phyloP scores from a whole-genome alignment of 2,888 invertebrate species.

The Thymelicus acteon region DNA sequence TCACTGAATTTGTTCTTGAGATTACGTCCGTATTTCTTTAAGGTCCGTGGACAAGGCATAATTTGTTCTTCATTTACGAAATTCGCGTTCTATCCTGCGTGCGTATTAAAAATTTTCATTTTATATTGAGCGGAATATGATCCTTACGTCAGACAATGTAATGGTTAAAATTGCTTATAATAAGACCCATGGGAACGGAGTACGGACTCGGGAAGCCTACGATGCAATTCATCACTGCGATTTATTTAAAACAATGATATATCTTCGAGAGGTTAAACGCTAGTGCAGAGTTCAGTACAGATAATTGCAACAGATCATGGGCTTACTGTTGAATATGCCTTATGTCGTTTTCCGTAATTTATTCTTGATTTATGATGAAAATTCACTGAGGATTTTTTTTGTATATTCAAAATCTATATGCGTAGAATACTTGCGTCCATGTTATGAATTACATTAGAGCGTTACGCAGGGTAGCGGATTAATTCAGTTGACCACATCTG shows the following conservation, averaged over 20 bases:
- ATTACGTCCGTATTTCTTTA: too few species aligned
- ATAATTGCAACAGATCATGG: conserved; percentile 49
- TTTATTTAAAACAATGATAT: conserved; percentile 65
- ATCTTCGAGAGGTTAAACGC: conserved; percentile 51
- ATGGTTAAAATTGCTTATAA: conserved; percentile 14
- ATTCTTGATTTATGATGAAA: not conserved
- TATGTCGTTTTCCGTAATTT: not conserved
- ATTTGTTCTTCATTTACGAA: conserved; percentile 68
- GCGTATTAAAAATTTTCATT: conserved; percentile 42
- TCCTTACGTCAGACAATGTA: conserved; percentile 11
- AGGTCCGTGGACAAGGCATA: conserved; percentile 66
- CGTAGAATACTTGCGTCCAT: too few species aligned
- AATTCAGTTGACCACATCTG: too few species aligned
- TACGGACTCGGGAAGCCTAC: conserved; percentile 25
- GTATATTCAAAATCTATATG: too few species aligned
- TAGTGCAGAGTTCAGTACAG: conserved; percentile 39
- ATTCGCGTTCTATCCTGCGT: conserved; percentile 49
- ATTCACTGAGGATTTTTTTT: too few species aligned
- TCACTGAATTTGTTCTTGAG: too few species aligned
- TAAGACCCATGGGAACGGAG: conserved; percentile 33
- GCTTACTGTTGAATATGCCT: conserved; percentile 7
- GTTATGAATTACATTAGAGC: too few species aligned
- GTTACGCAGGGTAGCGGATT: too few species aligned
- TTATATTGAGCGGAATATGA: conserved; percentile 42
- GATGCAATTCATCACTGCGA: conserved; percentile 57